Base-by-base conservation (phyloP, 2,888 invertebrate genomes). In the Pteria penguin region DNA sequence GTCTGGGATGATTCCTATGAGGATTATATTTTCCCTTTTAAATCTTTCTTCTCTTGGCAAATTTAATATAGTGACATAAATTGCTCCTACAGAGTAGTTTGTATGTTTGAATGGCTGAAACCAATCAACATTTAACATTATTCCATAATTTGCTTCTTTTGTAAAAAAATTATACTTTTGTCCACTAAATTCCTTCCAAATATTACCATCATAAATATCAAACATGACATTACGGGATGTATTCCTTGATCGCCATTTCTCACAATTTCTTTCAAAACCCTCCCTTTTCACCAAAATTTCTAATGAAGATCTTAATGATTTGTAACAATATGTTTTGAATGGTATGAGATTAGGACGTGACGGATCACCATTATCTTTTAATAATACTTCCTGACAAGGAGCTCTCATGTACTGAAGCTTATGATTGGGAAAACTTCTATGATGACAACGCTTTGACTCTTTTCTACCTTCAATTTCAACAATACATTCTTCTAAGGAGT, bases 121-220 rank as follows among this genome's bases (percentile, higher is more conserved):
- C 73, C 73, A 73, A 54, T 73, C 67, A 45, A 66, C 57, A 73
- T 73, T 73, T n/a, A 73, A 31, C 73, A 73, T 73, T 36, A 72
- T 18, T 33, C 57, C 65, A 65, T 67, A 73, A 27, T 73, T 60
- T 32, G 67, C 67, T 67, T 73, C 73, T 31, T 29, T 14, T n/a
- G 14, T 24, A 22, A 73, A 73, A 67, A 33, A 45, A 67, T 67
- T 32, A 11, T 60, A 54, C 22, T 61, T 72, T 55, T 31, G 32
- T 14, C 68, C 68, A 69, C 61, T 62, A 67, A 69, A 74, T 14
- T 62, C 54, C 22, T 68, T 54, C 69, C 74, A n/a, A n/a, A n/a
- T n/a, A n/a, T n/a, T n/a, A n/a, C n/a, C n/a, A n/a, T n/a, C n/a
- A n/a, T n/a, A n/a, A 74, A 72, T 29, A 72, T 72, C 63, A 27